Percentiles rank a stretch among this genome's conserved stretches.
Evolutionary conservation across 2,888 invertebrate genomes (phyloP).

Genomic region (Panzeria rudis): DNA sequence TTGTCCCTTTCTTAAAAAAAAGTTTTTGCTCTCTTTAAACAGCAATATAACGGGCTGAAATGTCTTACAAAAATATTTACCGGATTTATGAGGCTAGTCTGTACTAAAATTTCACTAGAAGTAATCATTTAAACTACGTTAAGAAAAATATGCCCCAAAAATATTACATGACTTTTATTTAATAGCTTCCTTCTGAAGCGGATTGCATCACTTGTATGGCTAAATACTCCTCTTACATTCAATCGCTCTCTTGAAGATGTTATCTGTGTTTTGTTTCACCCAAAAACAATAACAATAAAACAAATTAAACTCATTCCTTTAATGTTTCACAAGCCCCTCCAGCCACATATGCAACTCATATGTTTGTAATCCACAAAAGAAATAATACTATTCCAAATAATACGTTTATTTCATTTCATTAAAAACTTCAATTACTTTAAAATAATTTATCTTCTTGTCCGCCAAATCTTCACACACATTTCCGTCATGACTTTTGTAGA

Average conservation of each 20-base stretch:
- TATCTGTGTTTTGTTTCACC: background rate
- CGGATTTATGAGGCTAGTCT: too few relatives aligned
- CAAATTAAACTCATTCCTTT: conserved; percentile 21
- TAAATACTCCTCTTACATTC: too few relatives aligned
- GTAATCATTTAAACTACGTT: too few relatives aligned
- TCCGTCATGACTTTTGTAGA: conserved; percentile 40
- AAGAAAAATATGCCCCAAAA: too few relatives aligned
- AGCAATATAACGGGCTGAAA: too few relatives aligned
- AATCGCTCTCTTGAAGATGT: background rate
- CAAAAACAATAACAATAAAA: conserved; percentile 7
- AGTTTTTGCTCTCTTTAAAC: too few relatives aligned
- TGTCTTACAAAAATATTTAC: too few relatives aligned
- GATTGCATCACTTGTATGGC: too few relatives aligned
- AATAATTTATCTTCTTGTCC: conserved; percentile 19
- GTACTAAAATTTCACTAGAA: too few relatives aligned
- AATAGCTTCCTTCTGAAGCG: too few relatives aligned
- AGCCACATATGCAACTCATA: conserved; percentile 62
- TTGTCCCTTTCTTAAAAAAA: too few relatives aligned
- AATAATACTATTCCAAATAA: background rate
- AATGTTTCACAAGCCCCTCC: background rate
- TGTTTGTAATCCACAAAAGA: conserved; percentile 38
- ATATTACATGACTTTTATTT: too few relatives aligned
- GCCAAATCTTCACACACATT: conserved; percentile 42
- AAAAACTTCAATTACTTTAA: conserved; percentile 20
- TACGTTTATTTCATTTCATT: background rate